Conservation (phyloP, 2,888 invertebrate species). For the Ditula angustiorana region DNA sequence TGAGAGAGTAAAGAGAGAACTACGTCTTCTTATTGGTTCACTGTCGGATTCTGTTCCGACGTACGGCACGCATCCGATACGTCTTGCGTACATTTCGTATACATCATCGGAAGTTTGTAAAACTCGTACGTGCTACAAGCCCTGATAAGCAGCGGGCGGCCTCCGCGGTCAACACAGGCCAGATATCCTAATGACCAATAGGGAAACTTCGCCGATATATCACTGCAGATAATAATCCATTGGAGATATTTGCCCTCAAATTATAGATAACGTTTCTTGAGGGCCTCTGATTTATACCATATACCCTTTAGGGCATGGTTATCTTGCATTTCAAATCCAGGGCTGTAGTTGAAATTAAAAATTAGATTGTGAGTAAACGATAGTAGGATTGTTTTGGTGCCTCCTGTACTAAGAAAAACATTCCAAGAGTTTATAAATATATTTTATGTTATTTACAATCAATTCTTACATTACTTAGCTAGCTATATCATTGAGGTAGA, state of each 20-base stretch:
- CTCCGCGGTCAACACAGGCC: conserved; percentile 28
- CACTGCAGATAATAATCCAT: conserved; percentile 38
- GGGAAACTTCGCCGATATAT: conserved; percentile 46
- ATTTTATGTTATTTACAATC: no score
- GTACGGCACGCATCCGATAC: not conserved
- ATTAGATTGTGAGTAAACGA: not conserved
- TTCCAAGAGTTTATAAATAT: no score
- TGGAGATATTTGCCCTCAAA: conserved; percentile 40
- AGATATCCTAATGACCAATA: conserved; percentile 45
- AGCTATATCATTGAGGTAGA: no score
- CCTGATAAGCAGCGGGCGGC: conserved; percentile 10
- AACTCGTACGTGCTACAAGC: conserved; percentile 12
- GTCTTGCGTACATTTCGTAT: not conserved
- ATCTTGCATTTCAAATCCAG: conserved; percentile 15
- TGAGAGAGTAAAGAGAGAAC: no score
- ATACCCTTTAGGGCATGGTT: conserved; percentile 31
- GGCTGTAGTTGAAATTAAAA: not conserved
- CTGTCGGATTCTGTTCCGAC: no score
- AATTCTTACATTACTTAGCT: no score
- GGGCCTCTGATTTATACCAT: conserved; percentile 32
- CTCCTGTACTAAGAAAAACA: no score
- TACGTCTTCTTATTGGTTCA: no score
- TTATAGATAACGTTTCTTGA: conserved; percentile 39
- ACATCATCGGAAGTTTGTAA: conserved; percentile 12
- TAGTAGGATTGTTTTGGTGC: no score